Base-by-base conservation (phyloP, 2,888 invertebrate genomes). In the Epirrhoe alternata region DNA sequence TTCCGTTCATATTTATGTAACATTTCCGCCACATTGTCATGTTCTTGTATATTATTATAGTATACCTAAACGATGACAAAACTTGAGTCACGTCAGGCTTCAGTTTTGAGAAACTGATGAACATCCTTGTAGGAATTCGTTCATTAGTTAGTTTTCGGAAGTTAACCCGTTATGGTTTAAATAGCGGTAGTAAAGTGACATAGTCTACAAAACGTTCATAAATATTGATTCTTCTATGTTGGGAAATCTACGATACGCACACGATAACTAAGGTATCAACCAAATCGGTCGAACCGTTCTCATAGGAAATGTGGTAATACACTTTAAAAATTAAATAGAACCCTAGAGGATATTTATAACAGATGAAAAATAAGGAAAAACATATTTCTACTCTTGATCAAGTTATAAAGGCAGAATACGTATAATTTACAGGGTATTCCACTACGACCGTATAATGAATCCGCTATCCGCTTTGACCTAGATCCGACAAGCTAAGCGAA, bases 381-480 rank as follows among this genome's bases (percentile, higher is more conserved):
- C 24, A 24, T 24, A 24, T 24, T 24, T 24, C 3, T 24, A 24
- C 24, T 24, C 24, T n/a, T n/a, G n/a, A n/a, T n/a, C n/a, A n/a
- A n/a, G n/a, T n/a, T n/a, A n/a, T n/a, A n/a, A 24, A 24, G 24
- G 24, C 24, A 24, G 24, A 24, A 24, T 24, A 24, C 3, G 24
- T 24, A 42, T 42, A 12, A 42, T 42, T 42, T 12, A 51, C 12
- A 24, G 12, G 51, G 8, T 35, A 63, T 57, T 62, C 31, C 14
- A 47, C 53, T 49, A 50, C 53, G 33, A 53, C 56, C 42, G 47
- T 14, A 14, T 47, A 47, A 24, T 30, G 2, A 56, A 50, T 50
- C 1, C 24, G 10, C 51, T 14, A 47, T 57, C 52, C 30, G n/a
- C 53, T 64, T 30, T 58, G 54, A 64, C 64, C 64, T 38, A 64